phyloP scores from a whole-genome alignment of 2,888 invertebrate species.

The Smittia aterrima region DNA sequence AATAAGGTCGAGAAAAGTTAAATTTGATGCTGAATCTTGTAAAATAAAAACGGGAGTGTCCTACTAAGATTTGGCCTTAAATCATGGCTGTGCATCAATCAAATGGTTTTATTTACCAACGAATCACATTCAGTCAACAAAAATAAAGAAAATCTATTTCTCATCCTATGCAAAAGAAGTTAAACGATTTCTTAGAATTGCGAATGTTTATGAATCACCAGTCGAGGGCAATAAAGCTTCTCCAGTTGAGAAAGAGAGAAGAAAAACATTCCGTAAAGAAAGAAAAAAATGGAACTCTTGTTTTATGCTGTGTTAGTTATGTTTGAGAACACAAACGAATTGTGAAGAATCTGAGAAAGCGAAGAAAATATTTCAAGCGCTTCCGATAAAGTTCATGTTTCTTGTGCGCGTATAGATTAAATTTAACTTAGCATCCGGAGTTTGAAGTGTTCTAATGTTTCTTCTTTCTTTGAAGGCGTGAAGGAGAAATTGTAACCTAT shows the following conservation, averaged over 20 bases:
- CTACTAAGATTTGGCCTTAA: constrained; percentile 8
- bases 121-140: neutral
- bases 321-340: constrained; percentile 24
- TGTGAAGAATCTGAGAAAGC: constrained; percentile 1
- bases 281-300: constrained; percentile 24
- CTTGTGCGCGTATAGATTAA: neutral
- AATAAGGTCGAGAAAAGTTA: neutral
- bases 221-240: neutral
- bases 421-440: neutral
- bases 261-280: constrained; percentile 11
- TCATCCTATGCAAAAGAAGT: no score
- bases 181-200: no score
- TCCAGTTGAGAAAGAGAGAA: neutral
- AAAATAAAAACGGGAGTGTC: constrained; percentile 30
- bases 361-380: constrained; percentile 28
- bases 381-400: constrained; percentile 15
- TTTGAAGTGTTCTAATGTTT: neutral
- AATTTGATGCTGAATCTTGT: neutral
- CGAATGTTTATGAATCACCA: constrained; percentile 37
- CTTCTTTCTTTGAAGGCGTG: constrained; percentile 30
- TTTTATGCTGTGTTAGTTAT: constrained; percentile 28
- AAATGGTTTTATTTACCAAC: neutral
- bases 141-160: neutral
- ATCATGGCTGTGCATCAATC: neutral
- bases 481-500: constrained; percentile 43